Evolutionary conservation across 2,888 invertebrate genomes (phyloP).

Genomic region (Marasmarcha lunaedactyla): DNA sequence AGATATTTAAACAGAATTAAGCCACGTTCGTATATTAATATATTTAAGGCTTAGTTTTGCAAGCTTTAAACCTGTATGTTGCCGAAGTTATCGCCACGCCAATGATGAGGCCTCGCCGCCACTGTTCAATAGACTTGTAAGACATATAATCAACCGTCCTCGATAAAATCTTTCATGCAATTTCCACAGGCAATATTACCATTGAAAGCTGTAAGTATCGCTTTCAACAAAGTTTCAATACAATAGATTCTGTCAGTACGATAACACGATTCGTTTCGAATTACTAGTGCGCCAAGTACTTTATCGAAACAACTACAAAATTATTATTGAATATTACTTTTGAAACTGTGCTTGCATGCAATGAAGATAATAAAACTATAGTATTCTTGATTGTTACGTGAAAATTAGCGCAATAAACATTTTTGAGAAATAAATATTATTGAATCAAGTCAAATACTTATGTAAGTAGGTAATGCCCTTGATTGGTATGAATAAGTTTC

Average conservation of each 20-base stretch:
- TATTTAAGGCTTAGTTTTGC: no score
- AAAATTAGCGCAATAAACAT: no score
- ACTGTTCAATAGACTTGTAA: constrained; percentile 45
- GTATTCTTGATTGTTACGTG: no score
- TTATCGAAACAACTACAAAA: constrained; percentile 5
- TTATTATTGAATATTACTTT: no score
- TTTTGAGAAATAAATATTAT: no score
- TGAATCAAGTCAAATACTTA: no score
- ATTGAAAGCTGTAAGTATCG: constrained; percentile 6
- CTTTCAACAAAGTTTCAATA: constrained; percentile 1
- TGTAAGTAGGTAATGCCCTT: no score
- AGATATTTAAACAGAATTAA: no score
- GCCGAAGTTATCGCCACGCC: constrained; percentile 22
- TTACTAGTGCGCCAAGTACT: neutral
- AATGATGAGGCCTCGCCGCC: constrained; percentile 37
- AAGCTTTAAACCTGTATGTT: constrained; percentile 17
- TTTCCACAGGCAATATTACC: constrained; percentile 18
- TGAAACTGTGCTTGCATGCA: no score
- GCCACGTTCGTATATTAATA: no score
- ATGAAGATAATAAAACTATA: no score
- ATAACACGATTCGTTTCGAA: neutral
- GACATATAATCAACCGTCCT: constrained; percentile 46
- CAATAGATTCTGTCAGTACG: neutral
- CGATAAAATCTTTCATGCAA: constrained; percentile 38
- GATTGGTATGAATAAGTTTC: no score